Base-by-base conservation (phyloP, 2,888 invertebrate genomes). In the Cheiracanthium punctorium region DNA sequence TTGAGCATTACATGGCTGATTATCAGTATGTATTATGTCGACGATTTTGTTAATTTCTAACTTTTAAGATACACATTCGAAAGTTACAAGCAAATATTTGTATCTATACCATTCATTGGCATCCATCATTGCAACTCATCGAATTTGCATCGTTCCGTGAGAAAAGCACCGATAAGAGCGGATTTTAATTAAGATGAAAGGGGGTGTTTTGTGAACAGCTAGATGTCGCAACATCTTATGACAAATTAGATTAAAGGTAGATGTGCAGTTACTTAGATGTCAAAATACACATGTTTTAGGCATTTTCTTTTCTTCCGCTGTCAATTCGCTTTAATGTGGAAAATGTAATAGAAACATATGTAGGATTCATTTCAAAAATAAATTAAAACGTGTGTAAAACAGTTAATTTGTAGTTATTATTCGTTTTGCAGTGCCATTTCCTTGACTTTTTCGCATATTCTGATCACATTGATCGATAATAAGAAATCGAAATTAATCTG, bases 171-270 rank as follows among this genome's bases (percentile, higher is more conserved):
- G 48, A 48, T 48, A 48, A 48, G 48, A 48, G 48, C 8, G 48
- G 48, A 48, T 48, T 48, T 48, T 48, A 48, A 48, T 48, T 48
- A 48, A 48, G 48, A 48, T 48, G 48, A 48, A 48, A 48, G 48
- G 48, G 17, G 17, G 17, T 48, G 48, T 48, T 37, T 48, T 37
- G 37, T 12, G 37, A 37, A 37, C 37, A 8, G 7, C 37, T 48
- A 10, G 48, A 48, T 48, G 48, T 17, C 48, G 17, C 8, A 48
- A 48, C 48, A 48, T 48, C 12, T 48, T 48, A 17, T 17, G 48
- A 12, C 17, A 48, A 48, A 48, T 17, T 48, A n/a, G 17, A 17
- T 48, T 17, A 48, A 48, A 48, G 8, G 2, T 5, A 37, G 37
- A 5, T 37, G 12, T 37, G 7, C 37, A 37, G 37, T 37, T 2